These are phyloP conservation scores for Dioctria rufipes DNA, from an alignment of 2,888 invertebrate species.

Conservation along the genomic window DNA sequence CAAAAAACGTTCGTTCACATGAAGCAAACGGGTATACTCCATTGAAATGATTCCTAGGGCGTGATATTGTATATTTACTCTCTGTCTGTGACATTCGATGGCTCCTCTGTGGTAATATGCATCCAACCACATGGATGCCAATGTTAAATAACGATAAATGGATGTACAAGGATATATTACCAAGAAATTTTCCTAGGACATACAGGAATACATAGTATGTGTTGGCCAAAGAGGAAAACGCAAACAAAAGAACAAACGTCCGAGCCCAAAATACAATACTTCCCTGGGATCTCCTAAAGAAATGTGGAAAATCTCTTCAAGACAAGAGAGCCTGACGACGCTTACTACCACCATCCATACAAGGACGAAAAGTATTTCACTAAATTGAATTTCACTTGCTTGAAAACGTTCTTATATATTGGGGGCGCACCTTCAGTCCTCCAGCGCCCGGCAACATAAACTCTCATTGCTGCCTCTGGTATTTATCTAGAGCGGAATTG, in stretches of 20 bases:
- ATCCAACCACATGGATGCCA: slow-evolving; percentile 24
- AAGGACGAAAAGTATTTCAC: slow-evolving; percentile 37
- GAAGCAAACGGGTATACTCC: background rate
- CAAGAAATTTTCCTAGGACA: slow-evolving; percentile 17
- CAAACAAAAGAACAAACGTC: slow-evolving; percentile 41
- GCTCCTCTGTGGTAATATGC: slow-evolving; percentile 34
- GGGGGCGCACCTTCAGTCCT: slow-evolving; percentile 7
- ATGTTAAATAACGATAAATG: slow-evolving; percentile 29
- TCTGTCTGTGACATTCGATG: slow-evolving; percentile 20
- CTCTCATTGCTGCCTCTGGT: slow-evolving; percentile 30
- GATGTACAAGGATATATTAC: slow-evolving; percentile 32
- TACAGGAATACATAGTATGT: background rate
- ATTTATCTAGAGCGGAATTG: slow-evolving; percentile 43
- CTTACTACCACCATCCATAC: background rate
- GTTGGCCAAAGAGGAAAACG: background rate
- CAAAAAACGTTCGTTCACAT: background rate
- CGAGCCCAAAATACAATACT: background rate
- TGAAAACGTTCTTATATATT: background rate
- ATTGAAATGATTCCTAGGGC: slow-evolving; percentile 40
- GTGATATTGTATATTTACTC: slow-evolving; percentile 38
- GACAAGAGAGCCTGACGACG: slow-evolving; percentile 13
- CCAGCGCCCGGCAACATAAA: slow-evolving; percentile 22
- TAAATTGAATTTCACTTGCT: slow-evolving; percentile 50
- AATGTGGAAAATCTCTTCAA: slow-evolving; percentile 6
- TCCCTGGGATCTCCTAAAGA: background rate